A percentile compares a stretch with the other conserved stretches of the same genome.
phyloP scores from a whole-genome alignment of 2,888 invertebrate genomes.

The Xestia rhomboidea region DNA sequence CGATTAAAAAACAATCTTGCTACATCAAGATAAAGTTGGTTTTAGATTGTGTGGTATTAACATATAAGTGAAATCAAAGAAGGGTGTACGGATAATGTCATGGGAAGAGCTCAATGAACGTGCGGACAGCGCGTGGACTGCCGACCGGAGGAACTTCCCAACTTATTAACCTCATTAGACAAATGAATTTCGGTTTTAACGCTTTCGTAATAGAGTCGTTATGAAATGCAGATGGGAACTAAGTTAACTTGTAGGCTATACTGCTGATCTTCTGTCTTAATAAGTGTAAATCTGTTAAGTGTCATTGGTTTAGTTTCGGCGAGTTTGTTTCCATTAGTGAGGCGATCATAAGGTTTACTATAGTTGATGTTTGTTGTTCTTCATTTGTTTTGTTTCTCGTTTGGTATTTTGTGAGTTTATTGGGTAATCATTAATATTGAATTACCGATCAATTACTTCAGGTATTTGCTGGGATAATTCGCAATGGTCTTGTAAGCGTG shows the following conservation, averaged over 20 bases:
- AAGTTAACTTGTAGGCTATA: slow-evolving; percentile 70
- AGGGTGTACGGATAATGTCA: slow-evolving; percentile 86
- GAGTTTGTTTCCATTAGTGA: slow-evolving; percentile 71
- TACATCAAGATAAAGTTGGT: slow-evolving; percentile 1
- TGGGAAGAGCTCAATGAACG: slow-evolving; percentile 90
- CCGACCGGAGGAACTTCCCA: slow-evolving; percentile 83
- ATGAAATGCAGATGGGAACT: slow-evolving; percentile 62
- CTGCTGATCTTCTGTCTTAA: slow-evolving; percentile 76
- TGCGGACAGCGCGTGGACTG: slow-evolving; percentile 89
- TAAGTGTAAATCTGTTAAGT: slow-evolving; percentile 82
- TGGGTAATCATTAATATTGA: slow-evolving; percentile 49
- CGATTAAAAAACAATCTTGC: slow-evolving; percentile 54
- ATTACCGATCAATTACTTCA: slow-evolving; percentile 42
- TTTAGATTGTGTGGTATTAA: slow-evolving; percentile 43
- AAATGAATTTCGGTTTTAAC: slow-evolving; percentile 76
- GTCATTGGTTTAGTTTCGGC: slow-evolving; percentile 74
- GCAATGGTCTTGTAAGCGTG: slow-evolving; percentile 16
- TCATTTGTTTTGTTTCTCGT: slow-evolving; percentile 58
- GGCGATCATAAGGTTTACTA: slow-evolving; percentile 65
- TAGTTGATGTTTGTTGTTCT: slow-evolving; percentile 56
- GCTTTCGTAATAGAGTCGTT: slow-evolving; percentile 66
- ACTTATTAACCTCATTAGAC: slow-evolving; percentile 74
- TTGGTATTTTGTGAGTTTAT: slow-evolving; percentile 32
- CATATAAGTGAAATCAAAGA: slow-evolving; percentile 71
- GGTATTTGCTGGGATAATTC: slow-evolving; percentile 6